Evolutionary conservation across 2,797 vertebrate genomes (phyloP), one percentile per base, ranked within the genome.

Genomic region (Sebastes cheni): DNA sequence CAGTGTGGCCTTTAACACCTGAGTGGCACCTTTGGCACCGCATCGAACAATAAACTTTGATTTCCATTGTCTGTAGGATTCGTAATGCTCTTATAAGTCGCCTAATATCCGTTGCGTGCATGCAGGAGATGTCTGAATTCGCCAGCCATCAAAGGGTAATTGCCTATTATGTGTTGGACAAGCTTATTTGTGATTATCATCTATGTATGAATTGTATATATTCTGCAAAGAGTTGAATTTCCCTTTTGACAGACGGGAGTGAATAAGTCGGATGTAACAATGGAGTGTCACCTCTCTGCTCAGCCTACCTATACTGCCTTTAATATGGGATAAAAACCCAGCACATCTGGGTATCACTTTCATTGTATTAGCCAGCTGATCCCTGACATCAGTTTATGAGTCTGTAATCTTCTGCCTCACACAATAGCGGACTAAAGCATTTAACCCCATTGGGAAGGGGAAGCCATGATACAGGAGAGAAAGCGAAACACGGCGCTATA

Each of bases 381-480:
- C 94, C 94, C 93, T 93, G 91, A 95, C 94, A 94, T 94, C 92
- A 94, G 92, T 93, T 94, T 95, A 94, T 95, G 93, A 94, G 93
- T 91, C 92, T 94, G 90, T 95, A 94, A 95, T 95, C 94, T 95
- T 91, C 93, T 93, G 83, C 88, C 89, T 90, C 86, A 25, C 92
- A 94, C 92, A 93, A 94, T 92, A 90, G 92, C 81, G 10, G 91
- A 89, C 88, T 93, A 91, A 95, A 93, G 91, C 91, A 93, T 93
- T 92, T 93, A 95, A 94, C 91, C 92, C 92, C 62, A 22, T 80
- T 36, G 85, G 93, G 88, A 91, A 92, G 89, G 87, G 87, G 86
- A 86, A 83, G 70, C 81, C 71, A 86, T 92, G 89, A 91, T 93
- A 94, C 89, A 84, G 82, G 86, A 85, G 81, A 74, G 79, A 87